Conservation (phyloP, 2,888 invertebrate genomes). For the Amiota communis region DNA sequence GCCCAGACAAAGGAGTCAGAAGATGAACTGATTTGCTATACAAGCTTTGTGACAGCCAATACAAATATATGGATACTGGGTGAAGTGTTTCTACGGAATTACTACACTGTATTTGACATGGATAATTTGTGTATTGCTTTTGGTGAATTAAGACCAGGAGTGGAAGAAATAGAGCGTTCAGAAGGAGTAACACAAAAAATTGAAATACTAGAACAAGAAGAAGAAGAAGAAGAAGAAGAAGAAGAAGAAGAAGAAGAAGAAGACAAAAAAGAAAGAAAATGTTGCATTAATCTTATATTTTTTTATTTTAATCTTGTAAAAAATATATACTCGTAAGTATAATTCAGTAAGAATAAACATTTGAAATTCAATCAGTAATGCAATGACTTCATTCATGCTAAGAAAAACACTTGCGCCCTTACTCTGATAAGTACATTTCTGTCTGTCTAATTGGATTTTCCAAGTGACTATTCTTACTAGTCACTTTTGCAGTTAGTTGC, state of each 20-base stretch:
- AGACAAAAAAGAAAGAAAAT: too few species aligned
- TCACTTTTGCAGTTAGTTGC: not conserved
- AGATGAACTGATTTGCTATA: slow-evolving; percentile 30
- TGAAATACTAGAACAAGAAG: too few species aligned
- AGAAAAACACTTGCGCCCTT: not conserved
- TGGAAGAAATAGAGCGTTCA: too few species aligned
- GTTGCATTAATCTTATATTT: too few species aligned
- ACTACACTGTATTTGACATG: slow-evolving; percentile 53
- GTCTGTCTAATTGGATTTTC: not conserved
- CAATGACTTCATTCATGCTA: too few species aligned
- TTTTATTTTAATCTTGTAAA: too few species aligned
- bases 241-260: too few species aligned
- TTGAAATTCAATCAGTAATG: too few species aligned
- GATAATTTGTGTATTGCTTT: slow-evolving; percentile 43
- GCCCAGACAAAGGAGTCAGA: not conserved
- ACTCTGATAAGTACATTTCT: not conserved
- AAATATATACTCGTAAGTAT: too few species aligned
- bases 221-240: too few species aligned
- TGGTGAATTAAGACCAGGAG: slow-evolving; percentile 26
- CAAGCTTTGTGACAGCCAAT: slow-evolving; percentile 41
- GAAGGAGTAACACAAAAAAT: too few species aligned
- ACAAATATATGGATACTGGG: slow-evolving; percentile 51
- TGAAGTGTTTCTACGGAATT: slow-evolving; percentile 49
- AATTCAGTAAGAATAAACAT: too few species aligned
- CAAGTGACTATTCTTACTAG: not conserved